Evolutionary conservation across 2,113 vertebrate species (phyloP).

Genomic region (Sphyrna mokarran): DNA sequence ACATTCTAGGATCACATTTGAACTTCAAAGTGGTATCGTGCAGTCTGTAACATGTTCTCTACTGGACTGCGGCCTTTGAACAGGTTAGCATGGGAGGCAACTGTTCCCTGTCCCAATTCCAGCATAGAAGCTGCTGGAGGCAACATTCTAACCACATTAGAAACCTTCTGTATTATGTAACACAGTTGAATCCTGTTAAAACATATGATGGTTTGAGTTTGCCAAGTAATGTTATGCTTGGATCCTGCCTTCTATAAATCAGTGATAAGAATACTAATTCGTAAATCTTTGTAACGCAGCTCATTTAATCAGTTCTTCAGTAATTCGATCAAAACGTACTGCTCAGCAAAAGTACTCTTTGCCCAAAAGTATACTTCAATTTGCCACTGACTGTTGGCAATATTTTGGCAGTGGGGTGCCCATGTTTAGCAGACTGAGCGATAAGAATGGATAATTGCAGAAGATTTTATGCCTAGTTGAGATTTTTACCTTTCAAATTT

Average conservation of each 20-base stretch:
- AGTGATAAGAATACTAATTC: constrained; percentile 26
- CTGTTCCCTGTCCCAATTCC: constrained; percentile 31
- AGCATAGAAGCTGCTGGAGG: constrained; percentile 23
- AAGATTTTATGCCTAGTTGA: constrained; percentile 1
- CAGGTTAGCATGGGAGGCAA: background rate
- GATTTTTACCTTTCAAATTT: background rate
- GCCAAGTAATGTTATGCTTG: constrained; percentile 33
- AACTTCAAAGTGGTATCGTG: background rate
- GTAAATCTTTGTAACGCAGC: constrained; percentile 17
- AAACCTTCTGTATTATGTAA: constrained; percentile 9
- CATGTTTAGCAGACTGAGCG: background rate
- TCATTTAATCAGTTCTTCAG: constrained; percentile 15
- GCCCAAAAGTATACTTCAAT: background rate
- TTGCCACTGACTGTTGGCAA: background rate
- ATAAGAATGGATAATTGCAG: constrained; percentile 9
- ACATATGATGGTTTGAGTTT: constrained; percentile 1
- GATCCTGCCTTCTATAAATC: background rate
- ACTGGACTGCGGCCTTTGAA: background rate
- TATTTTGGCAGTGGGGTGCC: background rate
- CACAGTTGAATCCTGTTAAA: constrained; percentile 36
- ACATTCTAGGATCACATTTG: background rate
- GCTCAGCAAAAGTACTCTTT: background rate
- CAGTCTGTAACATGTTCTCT: background rate
- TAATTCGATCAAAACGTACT: constrained; percentile 5
- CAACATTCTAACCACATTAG: constrained; percentile 9